Base-by-base conservation (phyloP, 2,797 vertebrate genomes). In the Lates japonicus region DNA sequence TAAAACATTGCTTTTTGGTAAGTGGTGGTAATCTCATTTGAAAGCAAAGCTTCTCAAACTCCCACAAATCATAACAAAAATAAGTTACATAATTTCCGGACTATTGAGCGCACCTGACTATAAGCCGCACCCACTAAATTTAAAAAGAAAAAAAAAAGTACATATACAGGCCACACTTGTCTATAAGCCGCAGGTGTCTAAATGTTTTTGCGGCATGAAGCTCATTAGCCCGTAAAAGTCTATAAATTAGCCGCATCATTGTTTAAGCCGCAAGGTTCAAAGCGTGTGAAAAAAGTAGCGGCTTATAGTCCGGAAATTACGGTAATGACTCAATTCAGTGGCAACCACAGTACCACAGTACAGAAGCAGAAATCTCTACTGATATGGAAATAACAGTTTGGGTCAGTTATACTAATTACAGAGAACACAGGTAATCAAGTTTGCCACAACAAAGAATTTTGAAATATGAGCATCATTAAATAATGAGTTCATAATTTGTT, bases 401-500 rank as follows among this genome's bases (percentile, higher is more conserved):
- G 17, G 68, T 58, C 55, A 81, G 63, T 57, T 44, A 25, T 17
- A 57, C 41, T 20, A 73, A 69, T 77, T 76, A 61, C 37, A 57
- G 33, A 42, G 13, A 51, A 52, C 6, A 37, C 37, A 35, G 46
- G 42, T 70, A 63, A 78, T 52, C 42, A 35, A 19, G 49, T 58
- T 54, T 25, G n/a, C 33, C 39, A 46, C 33, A 74, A 52, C 14
- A 70, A 31, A 74, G 39, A 71, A 79, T 66, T 35, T 48, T 39
- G 16, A 68, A 63, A 65, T 44, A 41, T 29, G 11, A 80, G 58
- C 65, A 4, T 60, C n/a, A 70, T 78, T 68, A 63, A 59, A 84
- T 66, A 66, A 76, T 37, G 8, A 68, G 17, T 44, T 52, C 11
- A 48, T 64, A 49, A 73, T 73, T 74, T 54, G 11, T 25, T 65